Evolutionary conservation across 2,797 vertebrate species (phyloP).

Genomic region (Paramormyrops hopkinsi): DNA sequence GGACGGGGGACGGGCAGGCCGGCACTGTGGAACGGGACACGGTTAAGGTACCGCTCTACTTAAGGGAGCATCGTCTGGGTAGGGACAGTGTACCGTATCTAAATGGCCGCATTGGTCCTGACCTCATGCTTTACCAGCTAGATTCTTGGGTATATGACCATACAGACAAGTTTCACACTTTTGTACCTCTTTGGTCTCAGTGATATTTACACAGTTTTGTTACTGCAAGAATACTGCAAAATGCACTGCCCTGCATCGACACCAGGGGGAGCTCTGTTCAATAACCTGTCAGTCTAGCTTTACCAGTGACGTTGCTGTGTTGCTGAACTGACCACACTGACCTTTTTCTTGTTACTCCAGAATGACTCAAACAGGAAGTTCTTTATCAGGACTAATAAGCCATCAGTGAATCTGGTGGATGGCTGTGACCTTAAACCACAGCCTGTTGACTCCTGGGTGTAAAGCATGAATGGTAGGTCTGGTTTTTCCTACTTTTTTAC

Average conservation of each 20-base stretch:
- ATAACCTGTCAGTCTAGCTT: not conserved
- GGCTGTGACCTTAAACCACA: constrained; percentile 94
- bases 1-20: constrained; percentile 65
- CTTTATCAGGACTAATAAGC: constrained; percentile 97
- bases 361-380: constrained; percentile 97
- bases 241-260: not conserved
- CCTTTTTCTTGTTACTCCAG: constrained; percentile 70
- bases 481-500: constrained; percentile 28
- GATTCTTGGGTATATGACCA: not conserved
- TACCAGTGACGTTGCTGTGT: not conserved
- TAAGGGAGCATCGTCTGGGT: not conserved
- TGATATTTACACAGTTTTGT: not conserved
- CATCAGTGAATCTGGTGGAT: constrained; percentile 95
- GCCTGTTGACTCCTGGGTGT: constrained; percentile 99
- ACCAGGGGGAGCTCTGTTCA: not conserved
- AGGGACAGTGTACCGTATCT: not conserved
- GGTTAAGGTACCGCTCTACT: constrained; percentile 70
- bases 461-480: constrained; percentile 99
- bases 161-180: not conserved
- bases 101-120: not conserved
- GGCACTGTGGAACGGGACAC: constrained; percentile 83
- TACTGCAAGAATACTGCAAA: not conserved
- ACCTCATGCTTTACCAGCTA: not conserved
- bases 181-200: not conserved
- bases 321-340: constrained; percentile 46